These are phyloP conservation scores for Limenitis arthemis DNA, from an alignment of 2,888 invertebrate genomes.

Conservation along the genomic window DNA sequence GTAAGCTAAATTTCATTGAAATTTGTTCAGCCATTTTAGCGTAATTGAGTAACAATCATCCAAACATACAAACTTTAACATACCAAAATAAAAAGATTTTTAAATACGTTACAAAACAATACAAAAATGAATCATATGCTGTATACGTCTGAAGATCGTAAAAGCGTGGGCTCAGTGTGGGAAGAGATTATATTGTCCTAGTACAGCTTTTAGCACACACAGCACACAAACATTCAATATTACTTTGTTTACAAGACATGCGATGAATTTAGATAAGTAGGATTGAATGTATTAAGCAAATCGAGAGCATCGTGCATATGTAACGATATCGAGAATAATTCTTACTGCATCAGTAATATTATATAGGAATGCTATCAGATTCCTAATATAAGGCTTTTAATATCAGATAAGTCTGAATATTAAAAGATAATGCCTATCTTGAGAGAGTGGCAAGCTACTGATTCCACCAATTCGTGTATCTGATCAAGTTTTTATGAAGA, in stretches of 20 bases:
- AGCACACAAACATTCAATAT: not conserved
- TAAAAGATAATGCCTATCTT: too few relatives aligned
- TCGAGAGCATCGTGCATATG: not conserved
- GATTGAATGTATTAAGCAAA: conserved; percentile 1
- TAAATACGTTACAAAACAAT: too few relatives aligned
- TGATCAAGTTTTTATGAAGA: conserved; percentile 59
- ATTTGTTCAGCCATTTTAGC: too few relatives aligned
- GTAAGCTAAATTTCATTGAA: too few relatives aligned
- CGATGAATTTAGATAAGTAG: conserved; percentile 7
- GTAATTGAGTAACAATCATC: too few relatives aligned
- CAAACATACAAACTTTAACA: too few relatives aligned
- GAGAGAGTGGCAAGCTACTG: conserved; percentile 35
- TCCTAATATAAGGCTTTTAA: too few relatives aligned
- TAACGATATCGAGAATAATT: not conserved
- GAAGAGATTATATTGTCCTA: conserved; percentile 7
- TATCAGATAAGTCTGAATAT: too few relatives aligned
- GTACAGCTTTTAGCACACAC: not conserved
- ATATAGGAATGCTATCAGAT: not conserved
- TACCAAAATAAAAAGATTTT: too few relatives aligned
- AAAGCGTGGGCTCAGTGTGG: conserved; percentile 2
- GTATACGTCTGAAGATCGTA: too few relatives aligned
- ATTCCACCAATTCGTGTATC: conserved; percentile 55
- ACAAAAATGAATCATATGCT: too few relatives aligned
- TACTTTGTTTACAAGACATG: conserved; percentile 12
- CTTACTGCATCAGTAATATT: not conserved